Base-by-base conservation (phyloP, 2,797 vertebrate species). In the Setipinna tenuifilis region DNA sequence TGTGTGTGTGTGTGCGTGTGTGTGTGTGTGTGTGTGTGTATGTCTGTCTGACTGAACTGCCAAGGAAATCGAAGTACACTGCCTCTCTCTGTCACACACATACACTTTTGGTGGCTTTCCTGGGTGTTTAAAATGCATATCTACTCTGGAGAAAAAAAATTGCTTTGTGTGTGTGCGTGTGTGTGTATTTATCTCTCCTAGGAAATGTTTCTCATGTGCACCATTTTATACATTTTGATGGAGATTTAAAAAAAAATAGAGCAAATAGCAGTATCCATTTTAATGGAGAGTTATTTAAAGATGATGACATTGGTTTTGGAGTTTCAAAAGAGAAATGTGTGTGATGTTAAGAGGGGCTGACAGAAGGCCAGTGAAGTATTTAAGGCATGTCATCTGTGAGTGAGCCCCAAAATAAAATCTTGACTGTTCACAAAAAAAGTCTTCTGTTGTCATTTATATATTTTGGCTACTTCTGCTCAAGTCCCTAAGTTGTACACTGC, bases 351-450 rank as follows among this genome's bases (percentile, higher is more conserved):
- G 9, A 19, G 71, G 71, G 35, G 35, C 16, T 17, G 71, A 78
- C 17, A 44, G 71, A 21, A 17, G 31, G 71, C 31, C 17, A 41
- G 31, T 41, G 68, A 9, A 28, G 71, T 41, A 78, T 44, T 78
- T 19, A 9, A 78, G 71, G 71, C 71, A 78, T 78, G 71, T 44
- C 31, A 25, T 78, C 19, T 19, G 19, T 6, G 50, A 54, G 6
- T 78, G 71, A 78, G 35, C 71, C 41, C 35, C 71, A 44, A 44
- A 78, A 78, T 78, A 78, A 78, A 78, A 78, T 35, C 11, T 57
- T 21, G 78, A 71, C 65, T 71, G 81, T 83, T 88, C 50, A 92
- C 91, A 89, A 88, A 84, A 87, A 86, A 93, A 12, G 17, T 44
- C 31, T 78, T 78, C 17, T 78, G 71, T 78, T 31, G 44, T 78